Evolutionary conservation across 1,140 invertebrate genomes (phyloP), one percentile per base, ranked within the genome.

Genomic region (Drosophila simulans): DNA sequence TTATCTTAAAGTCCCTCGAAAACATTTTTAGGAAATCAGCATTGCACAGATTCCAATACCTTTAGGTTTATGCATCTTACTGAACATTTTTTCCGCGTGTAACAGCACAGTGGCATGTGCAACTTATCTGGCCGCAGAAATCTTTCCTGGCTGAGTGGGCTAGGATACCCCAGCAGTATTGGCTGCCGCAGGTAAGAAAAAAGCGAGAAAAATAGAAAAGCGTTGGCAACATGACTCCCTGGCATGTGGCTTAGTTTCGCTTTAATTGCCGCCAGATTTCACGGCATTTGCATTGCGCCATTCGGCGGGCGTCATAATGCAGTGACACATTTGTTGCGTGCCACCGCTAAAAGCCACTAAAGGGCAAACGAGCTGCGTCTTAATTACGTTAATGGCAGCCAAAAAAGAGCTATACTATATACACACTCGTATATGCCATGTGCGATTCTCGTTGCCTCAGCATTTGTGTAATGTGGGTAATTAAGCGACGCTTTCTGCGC

Each of bases 381-480:
- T 86, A 86, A 86, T 86, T 86, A 88, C 83, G 66, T 77, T 77
- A 76, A 76, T 81, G 63, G 82, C 82, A 75, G 66, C 72, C 72
- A 72, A 85, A 82, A 64, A 82, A 82, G 48, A 65, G 27, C 8
- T 31, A 31, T 10, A 31, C 7, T 8, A 8, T 31, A 71, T 22
- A 22, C 20, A 22, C 20, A 22, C 20, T 22, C 20, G 20, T 63
- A 37, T 57, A 57, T 57, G 64, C 72, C 52, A 68, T 85, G 59
- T 83, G 72, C 77, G 74, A 86, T 85, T 88, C 83, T 88, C 48
- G 74, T 72, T 77, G 78, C 69, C 76, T 37, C 66, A 55, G 75
- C 82, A 82, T 88, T 89, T 89, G 76, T 88, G 84, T 89, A 88
- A 88, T 88, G 35, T 70, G 76, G 83, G 84, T 88, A 88, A 89